Evolutionary conservation across 2,113 vertebrate genomes (phyloP).

Genomic region (Sinocyclocheilus maitianheensis): DNA sequence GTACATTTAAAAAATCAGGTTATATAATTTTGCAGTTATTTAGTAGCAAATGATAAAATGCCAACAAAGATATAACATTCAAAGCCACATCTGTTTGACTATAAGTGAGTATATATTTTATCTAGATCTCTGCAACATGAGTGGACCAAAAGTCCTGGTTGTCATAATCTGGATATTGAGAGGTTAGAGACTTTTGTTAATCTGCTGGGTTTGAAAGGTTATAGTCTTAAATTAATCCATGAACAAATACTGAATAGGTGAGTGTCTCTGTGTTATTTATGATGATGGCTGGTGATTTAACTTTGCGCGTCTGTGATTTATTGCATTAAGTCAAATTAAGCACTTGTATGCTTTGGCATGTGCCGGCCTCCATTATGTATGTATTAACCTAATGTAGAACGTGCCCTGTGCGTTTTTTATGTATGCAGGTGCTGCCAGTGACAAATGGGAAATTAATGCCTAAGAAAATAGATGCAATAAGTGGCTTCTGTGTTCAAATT

Average conservation of each 20-base stretch:
- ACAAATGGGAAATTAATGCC: constrained; percentile 28
- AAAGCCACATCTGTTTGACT: background rate
- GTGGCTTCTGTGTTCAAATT: constrained; percentile 39
- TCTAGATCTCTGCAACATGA: background rate
- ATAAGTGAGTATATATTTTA: background rate
- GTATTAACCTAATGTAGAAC: background rate
- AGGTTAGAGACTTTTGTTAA: constrained; percentile 5
- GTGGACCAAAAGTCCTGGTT: background rate
- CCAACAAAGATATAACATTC: background rate
- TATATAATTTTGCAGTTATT: too few relatives aligned
- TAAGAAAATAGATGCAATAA: constrained; percentile 19
- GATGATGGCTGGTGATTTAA: background rate
- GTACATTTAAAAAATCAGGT: too few relatives aligned
- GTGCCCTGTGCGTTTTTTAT: background rate
- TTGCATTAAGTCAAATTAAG: background rate
- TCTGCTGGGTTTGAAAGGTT: background rate
- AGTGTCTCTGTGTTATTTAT: background rate
- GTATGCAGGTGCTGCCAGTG: constrained; percentile 26
- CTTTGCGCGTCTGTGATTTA: background rate
- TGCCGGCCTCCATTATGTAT: background rate
- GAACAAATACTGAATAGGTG: background rate
- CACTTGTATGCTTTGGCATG: background rate
- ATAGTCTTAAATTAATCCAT: background rate
- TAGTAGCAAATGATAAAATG: background rate
- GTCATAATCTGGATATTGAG: background rate